Evolutionary conservation across 2,113 vertebrate genomes (phyloP).

Genomic region (Verasper variegatus): DNA sequence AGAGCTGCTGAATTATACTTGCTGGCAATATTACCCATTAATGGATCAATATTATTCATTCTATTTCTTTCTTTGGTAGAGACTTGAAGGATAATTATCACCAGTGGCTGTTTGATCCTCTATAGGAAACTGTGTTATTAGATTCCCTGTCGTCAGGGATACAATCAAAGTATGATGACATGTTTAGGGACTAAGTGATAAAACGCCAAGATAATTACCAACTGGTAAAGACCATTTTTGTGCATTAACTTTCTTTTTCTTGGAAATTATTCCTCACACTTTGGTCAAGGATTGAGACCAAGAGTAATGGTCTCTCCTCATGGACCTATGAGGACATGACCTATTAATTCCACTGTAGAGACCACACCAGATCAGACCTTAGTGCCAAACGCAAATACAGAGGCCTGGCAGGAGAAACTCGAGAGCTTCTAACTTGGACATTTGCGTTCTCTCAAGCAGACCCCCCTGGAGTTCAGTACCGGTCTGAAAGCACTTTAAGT

Average conservation of each 20-base stretch:
- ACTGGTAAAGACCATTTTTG: not conserved
- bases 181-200: slow-evolving; percentile 26
- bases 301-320: not conserved
- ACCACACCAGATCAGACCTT: too few species aligned
- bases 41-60: slow-evolving; percentile 15
- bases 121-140: slow-evolving; percentile 26
- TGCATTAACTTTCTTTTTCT: slow-evolving; percentile 2
- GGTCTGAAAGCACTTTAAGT: not conserved
- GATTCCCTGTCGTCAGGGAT: slow-evolving; percentile 6
- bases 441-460: too few species aligned
- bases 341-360: too few species aligned
- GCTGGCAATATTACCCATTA: slow-evolving; percentile 34
- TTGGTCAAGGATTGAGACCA: slow-evolving; percentile 11
- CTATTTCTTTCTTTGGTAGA: slow-evolving; percentile 3
- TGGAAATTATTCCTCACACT: slow-evolving; percentile 10
- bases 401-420: too few species aligned
- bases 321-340: too few species aligned
- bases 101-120: slow-evolving; percentile 19
- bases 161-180: slow-evolving; percentile 11
- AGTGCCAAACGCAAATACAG: too few species aligned
- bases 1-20: slow-evolving; percentile 35
- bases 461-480: too few species aligned
- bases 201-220: slow-evolving; percentile 11
- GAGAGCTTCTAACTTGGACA: too few species aligned
- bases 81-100: slow-evolving; percentile 29